Base-by-base conservation (phyloP, 2,797 vertebrate genomes). In the Schizothorax lantsangensis region DNA sequence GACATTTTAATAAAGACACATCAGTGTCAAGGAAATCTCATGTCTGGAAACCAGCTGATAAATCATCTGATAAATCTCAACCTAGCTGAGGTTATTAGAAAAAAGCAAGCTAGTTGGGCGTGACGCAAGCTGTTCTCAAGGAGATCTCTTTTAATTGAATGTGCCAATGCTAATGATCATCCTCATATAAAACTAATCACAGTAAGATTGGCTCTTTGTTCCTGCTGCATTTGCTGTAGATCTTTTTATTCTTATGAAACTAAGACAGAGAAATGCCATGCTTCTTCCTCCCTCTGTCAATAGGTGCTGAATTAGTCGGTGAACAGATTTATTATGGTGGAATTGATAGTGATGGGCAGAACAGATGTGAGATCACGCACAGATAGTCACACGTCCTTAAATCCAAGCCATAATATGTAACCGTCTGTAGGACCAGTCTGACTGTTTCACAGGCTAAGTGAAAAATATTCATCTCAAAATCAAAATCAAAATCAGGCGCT, bases 381-480 rank as follows among this genome's bases (percentile, higher is more conserved):
- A 52, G 68, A 45, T 73, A 21, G 45, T 12, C 68, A 43, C 49
- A 59, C 68, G 26, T 45, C 15, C 6, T 36, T 75, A 74, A 2
- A 36, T 64, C 12, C 38, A 4, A 49, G 69, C 6, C 15, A 52
- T 26, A 12, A 11, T 23, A 52, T 82, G 21, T 38, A 71, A 71
- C 33, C 23, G 7, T 33, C 6, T 49, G 26, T 66, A 19, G n/a
- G 9, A 71, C 6, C 33, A 54, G 80, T 40, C 47, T 49, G 79
- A 52, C 17, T 30, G n/a, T 79, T 23, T 78, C n/a, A 36, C 15
- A 38, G 11, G 2, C 26, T 66, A 71, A 57, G 57, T 30, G 11
- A 84, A 66, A 73, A 66, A 49, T 49, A 36, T 45, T 15, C 11
- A 33, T 23, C 59, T 68, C 8, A 23, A 64, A 85, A 59, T 79